These are phyloP conservation scores for Apaloderma vittatum DNA, from an alignment of 2,113 vertebrate species.

Conservation along the genomic window DNA sequence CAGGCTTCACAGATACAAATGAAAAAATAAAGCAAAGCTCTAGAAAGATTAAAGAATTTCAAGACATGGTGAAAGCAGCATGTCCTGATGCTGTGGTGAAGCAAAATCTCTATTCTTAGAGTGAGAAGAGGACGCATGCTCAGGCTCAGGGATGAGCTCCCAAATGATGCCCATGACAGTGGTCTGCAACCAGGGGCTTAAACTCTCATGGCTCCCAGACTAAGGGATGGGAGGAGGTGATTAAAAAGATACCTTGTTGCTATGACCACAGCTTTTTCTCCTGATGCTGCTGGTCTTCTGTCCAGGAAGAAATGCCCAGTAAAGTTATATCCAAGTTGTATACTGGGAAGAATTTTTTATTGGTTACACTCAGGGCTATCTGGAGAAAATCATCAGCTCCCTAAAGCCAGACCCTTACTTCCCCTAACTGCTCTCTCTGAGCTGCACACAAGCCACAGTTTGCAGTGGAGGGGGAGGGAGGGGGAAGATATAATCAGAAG, in stretches of 20 bases:
- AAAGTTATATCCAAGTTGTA: not conserved
- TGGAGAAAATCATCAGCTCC: not conserved
- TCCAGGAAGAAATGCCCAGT: not conserved
- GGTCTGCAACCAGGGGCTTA: not conserved
- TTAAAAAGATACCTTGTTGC: not conserved
- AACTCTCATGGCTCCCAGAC: not conserved
- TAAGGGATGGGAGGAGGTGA: not conserved
- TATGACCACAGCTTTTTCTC: not conserved
- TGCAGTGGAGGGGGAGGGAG: not conserved
- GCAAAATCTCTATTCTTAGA: not conserved
- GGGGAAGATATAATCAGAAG: conserved; percentile 48
- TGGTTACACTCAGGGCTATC: not conserved
- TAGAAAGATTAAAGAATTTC: not conserved
- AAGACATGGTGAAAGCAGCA: fast-evolving
- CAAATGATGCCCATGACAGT: not conserved
- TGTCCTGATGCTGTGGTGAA: not conserved
- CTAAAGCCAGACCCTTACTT: not conserved
- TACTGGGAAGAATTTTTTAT: not conserved
- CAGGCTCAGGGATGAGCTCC: not conserved
- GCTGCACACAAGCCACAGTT: not conserved
- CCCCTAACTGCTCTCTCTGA: not conserved
- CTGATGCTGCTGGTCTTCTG: not conserved
- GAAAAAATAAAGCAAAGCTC: not conserved
- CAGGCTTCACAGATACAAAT: not conserved
- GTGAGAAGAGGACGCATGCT: not conserved